phyloP scores from a whole-genome alignment of 2,797 vertebrate genomes.

The Anniella stebbinsi region DNA sequence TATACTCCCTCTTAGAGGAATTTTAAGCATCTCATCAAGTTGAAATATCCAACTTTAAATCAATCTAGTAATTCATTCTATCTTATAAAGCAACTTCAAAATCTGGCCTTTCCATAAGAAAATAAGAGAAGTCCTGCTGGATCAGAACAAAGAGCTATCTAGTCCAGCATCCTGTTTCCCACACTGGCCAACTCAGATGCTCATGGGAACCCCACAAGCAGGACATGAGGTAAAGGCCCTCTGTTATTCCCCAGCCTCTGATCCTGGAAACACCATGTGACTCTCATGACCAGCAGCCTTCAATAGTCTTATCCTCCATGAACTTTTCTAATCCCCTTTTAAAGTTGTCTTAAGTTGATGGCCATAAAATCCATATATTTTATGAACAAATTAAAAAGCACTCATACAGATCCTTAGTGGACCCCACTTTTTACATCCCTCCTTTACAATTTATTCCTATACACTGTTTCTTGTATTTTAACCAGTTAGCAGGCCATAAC shows the following conservation, averaged over 20 bases:
- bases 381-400: not conserved
- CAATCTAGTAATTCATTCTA: not conserved
- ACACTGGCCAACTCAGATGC: not conserved
- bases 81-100: not conserved
- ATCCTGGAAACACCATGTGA: not conserved
- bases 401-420: not conserved
- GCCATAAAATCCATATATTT: not conserved
- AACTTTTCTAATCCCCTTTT: not conserved
- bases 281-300: not conserved
- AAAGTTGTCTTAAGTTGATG: not conserved
- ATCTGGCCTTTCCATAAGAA: not conserved
- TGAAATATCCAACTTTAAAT: not conserved
- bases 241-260: not conserved
- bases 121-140: not conserved
- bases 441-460: not conserved
- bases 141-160: not conserved
- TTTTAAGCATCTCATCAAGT: not conserved
- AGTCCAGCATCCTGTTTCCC: not conserved
- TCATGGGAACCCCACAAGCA: not conserved
- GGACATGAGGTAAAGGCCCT: not conserved
- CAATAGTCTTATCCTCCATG: not conserved
- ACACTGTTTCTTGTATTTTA: conserved; percentile 1
- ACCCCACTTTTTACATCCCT: not conserved
- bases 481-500: not conserved
- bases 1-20: not conserved